Conservation (phyloP, 2,888 invertebrate species). For the Temnothorax rugatulus region DNA sequence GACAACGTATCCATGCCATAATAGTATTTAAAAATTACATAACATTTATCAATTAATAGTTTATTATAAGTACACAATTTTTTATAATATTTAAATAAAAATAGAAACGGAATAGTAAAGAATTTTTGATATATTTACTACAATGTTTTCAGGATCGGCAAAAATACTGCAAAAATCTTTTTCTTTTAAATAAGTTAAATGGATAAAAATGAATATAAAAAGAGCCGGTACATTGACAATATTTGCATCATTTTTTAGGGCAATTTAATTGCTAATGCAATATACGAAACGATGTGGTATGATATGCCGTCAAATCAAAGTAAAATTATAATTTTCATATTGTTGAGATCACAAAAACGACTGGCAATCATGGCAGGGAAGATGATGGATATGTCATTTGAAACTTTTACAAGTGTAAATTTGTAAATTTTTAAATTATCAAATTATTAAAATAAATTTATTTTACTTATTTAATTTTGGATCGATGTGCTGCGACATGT, state of each 20-base stretch:
- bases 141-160: too few relatives aligned
- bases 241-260: slow-evolving; percentile 14
- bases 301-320: slow-evolving; percentile 34
- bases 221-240: too few relatives aligned
- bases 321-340: slow-evolving; percentile 46
- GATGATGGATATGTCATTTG: slow-evolving; percentile 63
- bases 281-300: slow-evolving; percentile 62
- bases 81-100: too few relatives aligned
- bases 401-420: slow-evolving; percentile 45
- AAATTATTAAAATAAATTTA: not conserved
- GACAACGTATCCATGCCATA: not conserved
- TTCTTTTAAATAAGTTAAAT: too few relatives aligned
- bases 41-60: too few relatives aligned
- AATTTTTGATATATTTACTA: too few relatives aligned
- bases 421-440: not conserved
- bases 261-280: not conserved
- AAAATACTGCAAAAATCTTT: too few relatives aligned
- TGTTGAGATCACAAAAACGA: slow-evolving; percentile 59
- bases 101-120: too few relatives aligned
- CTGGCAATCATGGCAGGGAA: slow-evolving; percentile 64
- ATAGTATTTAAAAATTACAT: not conserved
- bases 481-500: not conserved
- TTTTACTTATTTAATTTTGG: not conserved
- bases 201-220: too few relatives aligned
- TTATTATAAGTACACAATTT: too few relatives aligned